Conservation (phyloP, 1,140 invertebrate genomes). For the Drosophila nikananu region DNA sequence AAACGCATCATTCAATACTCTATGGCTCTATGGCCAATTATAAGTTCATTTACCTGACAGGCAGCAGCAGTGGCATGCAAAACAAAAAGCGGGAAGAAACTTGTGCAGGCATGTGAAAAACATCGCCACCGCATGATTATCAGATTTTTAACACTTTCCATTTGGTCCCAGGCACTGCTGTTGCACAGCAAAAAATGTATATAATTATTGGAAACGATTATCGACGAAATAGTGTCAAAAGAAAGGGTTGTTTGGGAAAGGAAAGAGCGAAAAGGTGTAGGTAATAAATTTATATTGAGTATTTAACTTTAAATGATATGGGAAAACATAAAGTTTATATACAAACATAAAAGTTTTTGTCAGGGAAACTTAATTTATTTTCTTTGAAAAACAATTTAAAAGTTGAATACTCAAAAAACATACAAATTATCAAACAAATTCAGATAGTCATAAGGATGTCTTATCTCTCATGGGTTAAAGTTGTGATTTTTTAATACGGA, state of each 20-base stretch:
- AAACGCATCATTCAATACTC: constrained; percentile 52
- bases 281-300: neutral
- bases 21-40: constrained; percentile 77
- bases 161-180: constrained; percentile 33
- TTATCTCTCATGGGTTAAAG: neutral
- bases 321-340: neutral
- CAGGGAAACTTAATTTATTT: neutral
- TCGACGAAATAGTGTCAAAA: constrained; percentile 15
- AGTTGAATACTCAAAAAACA: neutral
- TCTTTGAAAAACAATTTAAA: neutral
- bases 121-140: constrained; percentile 80
- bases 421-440: neutral
- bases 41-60: constrained; percentile 80
- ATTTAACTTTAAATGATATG: neutral
- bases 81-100: constrained; percentile 63
- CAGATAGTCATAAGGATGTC: neutral
- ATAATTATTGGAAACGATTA: constrained; percentile 18
- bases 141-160: constrained; percentile 82
- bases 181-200: constrained; percentile 26
- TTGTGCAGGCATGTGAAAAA: constrained; percentile 76
- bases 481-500: neutral
- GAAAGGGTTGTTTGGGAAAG: neutral
- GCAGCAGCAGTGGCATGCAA: constrained; percentile 35
- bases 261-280: neutral
- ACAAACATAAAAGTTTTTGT: neutral